Base-by-base conservation (phyloP, 92 coral and sea anemone genomes). In the Hydrozoanthus gracilis region DNA sequence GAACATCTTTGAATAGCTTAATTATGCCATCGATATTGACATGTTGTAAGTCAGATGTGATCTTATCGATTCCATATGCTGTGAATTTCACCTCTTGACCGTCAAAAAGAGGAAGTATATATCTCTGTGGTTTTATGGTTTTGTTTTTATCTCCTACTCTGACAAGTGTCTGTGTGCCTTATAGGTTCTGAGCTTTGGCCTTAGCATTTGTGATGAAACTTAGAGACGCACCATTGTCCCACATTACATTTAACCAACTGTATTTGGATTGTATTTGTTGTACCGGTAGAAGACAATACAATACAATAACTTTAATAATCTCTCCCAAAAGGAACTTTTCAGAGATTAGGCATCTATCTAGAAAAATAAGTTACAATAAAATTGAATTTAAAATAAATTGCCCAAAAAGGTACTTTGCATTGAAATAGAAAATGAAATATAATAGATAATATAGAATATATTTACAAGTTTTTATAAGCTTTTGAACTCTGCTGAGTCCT, bases 211-310 rank as follows among this genome's bases (percentile, higher is more conserved):
- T 73, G 48, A 90, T 87, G 52, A 90, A 87, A 46, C 88, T 79
- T 44, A 90, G 83, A 48, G 93, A 86, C 35, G 93, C 90, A 55
- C 83, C 90, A 58, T 74, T 82, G 74, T 87, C 92, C 90, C 90
- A 86, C 90, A 73, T 46, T 9, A 82, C 82, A 62, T 90, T 90
- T 14, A 77, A 65, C 83, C 71, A 88, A 9, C 83, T 83, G 50
- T 66, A 52, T 69, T 80, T 83, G n/a, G 91, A 77, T 16, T 70
- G 62, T 49, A 91, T 50, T 64, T 71, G 89, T 64, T 88, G 82
- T 44, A 91, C 48, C 49, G 83, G 91, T 13, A 91, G 72, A n/a
- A 91, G 78, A 48, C 91, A 88, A n/a, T n/a, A n/a, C n/a, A n/a
- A n/a, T n/a, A n/a, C n/a, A n/a, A n/a, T n/a, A n/a, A n/a, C n/a